These are phyloP conservation scores for Oligia latruncula DNA, from an alignment of 2,888 invertebrate genomes.

Conservation along the genomic window DNA sequence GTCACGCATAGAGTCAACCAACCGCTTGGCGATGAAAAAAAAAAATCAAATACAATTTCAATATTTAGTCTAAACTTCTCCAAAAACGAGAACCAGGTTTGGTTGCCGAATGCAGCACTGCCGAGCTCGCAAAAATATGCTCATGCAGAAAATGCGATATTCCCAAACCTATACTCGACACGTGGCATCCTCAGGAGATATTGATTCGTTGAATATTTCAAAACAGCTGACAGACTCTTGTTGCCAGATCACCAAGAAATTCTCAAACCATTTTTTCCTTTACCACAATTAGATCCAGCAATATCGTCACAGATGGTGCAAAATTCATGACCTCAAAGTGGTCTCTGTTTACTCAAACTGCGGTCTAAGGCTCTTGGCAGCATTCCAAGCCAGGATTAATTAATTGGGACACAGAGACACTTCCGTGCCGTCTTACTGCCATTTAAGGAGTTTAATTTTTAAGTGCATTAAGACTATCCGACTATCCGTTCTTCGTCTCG, in stretches of 20 bases:
- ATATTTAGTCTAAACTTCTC: no score
- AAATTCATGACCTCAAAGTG: slow-evolving; percentile 67
- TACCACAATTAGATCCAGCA: slow-evolving; percentile 40
- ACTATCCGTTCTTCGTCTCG: slow-evolving; percentile 44
- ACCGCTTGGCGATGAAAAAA: no score
- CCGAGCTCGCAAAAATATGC: background rate
- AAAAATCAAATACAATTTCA: no score
- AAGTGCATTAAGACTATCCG: slow-evolving; percentile 59
- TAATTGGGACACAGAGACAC: slow-evolving; percentile 69
- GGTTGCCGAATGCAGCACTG: background rate
- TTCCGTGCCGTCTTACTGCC: slow-evolving; percentile 65
- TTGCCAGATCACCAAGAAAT: background rate
- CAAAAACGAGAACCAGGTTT: background rate
- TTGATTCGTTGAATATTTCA: background rate
- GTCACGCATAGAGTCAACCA: no score
- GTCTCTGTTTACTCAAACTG: slow-evolving; percentile 67
- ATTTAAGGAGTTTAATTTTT: slow-evolving; percentile 66
- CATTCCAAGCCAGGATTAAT: slow-evolving; percentile 67
- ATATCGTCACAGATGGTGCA: slow-evolving; percentile 53
- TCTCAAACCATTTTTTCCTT: slow-evolving; percentile 18
- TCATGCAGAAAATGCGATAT: background rate
- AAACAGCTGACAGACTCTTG: background rate
- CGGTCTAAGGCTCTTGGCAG: slow-evolving; percentile 64
- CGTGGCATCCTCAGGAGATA: background rate
- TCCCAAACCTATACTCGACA: background rate